Evolutionary conservation across 2,888 invertebrate genomes (phyloP).

Genomic region (Agrotis exclamationis): DNA sequence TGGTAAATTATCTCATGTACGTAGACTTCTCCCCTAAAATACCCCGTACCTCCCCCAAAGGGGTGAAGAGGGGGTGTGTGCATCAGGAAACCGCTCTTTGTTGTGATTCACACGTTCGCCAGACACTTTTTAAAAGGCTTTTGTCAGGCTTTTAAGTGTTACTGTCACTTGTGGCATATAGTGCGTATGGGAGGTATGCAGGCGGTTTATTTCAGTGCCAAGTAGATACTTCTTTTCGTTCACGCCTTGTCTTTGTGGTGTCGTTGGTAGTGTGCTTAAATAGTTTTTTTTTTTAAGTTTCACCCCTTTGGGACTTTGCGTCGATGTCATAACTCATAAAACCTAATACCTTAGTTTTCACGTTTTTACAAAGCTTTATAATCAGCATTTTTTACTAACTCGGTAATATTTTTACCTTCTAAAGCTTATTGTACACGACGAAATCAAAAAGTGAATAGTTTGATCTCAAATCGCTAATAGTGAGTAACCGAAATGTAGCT

Average conservation of each 20-base stretch:
- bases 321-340: not conserved
- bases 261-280: not conserved
- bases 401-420: not conserved
- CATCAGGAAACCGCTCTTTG: conserved; percentile 75
- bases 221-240: conserved; percentile 10
- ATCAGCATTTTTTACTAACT: not conserved
- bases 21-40: conserved; percentile 48
- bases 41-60: conserved; percentile 46
- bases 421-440: too few species aligned
- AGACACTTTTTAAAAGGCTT: conserved; percentile 87
- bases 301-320: not conserved
- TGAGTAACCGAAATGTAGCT: too few species aligned
- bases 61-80: conserved; percentile 27
- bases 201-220: conserved; percentile 23
- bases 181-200: conserved; percentile 41
- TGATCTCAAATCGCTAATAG: too few species aligned
- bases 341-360: not conserved
- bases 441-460: too few species aligned
- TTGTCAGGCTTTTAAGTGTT: conserved; percentile 83
- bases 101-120: conserved; percentile 82
- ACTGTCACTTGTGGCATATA: conserved; percentile 68
- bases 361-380: not conserved
- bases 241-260: conserved; percentile 14
- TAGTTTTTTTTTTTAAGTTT: not conserved
- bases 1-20: conserved; percentile 55